These are phyloP conservation scores for Stylophora pistillata DNA, from an alignment of 64 coral and sea anemone species.

Conservation along the genomic window DNA sequence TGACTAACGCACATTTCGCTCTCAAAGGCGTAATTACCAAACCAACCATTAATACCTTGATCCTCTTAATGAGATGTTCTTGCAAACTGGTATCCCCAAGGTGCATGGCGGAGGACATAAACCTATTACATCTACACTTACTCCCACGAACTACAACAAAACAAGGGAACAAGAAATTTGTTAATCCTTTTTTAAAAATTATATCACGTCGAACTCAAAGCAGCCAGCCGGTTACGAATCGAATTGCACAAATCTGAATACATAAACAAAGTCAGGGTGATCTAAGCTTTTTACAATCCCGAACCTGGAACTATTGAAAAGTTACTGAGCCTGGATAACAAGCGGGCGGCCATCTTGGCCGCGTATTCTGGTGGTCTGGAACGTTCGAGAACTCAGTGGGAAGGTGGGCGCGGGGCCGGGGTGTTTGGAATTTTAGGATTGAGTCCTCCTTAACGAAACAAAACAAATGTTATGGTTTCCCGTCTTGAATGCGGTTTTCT, in stretches of 20 bases:
- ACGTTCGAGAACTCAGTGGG: not conserved
- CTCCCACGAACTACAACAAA: not conserved
- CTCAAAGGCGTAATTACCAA: not conserved
- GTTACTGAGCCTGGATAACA: not conserved
- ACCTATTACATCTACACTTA: not conserved
- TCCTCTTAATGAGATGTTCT: constrained; percentile 12
- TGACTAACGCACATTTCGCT: too few species aligned
- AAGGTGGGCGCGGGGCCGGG: not conserved
- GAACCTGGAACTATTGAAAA: not conserved
- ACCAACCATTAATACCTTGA: constrained; percentile 1
- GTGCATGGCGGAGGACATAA: not conserved
- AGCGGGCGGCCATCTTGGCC: not conserved
- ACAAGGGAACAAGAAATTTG: not conserved
- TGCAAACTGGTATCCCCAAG: not conserved
- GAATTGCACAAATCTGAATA: not conserved
- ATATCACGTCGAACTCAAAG: too few species aligned
- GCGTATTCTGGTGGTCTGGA: not conserved
- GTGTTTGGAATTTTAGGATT: not conserved
- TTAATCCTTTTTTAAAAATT: not conserved
- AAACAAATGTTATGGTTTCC: not conserved
- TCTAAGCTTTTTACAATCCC: not conserved
- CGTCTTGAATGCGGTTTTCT: not conserved
- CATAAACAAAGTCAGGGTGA: not conserved
- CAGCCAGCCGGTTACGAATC: too few species aligned
- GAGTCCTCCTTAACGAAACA: too few species aligned